Evolutionary conservation across 2,113 vertebrate genomes (phyloP).

Genomic region (Taxidea taxus): DNA sequence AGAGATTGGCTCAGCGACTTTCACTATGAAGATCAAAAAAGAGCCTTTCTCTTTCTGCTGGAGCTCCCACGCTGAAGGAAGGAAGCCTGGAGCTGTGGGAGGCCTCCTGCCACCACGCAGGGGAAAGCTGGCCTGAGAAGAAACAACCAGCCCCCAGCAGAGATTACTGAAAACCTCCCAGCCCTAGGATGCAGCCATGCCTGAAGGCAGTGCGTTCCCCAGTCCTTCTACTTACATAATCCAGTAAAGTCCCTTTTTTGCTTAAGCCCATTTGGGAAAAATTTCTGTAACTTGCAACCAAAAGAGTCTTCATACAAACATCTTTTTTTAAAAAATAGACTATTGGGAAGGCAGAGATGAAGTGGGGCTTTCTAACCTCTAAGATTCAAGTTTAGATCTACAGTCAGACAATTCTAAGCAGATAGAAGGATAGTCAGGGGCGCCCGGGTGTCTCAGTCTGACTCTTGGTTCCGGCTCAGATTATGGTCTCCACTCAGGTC

Average conservation of each 20-base stretch:
- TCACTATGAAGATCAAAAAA: neutral
- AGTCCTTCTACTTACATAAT: neutral
- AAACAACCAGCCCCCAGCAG: neutral
- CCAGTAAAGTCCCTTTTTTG: neutral
- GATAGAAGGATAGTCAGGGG: neutral
- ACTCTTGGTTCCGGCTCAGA: neutral
- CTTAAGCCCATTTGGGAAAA: neutral
- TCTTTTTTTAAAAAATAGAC: neutral
- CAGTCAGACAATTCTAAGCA: neutral
- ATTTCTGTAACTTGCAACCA: neutral
- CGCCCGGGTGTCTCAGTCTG: neutral
- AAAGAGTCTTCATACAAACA: neutral
- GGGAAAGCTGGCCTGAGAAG: neutral
- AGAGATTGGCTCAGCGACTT: neutral
- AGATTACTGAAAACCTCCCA: neutral
- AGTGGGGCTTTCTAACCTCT: neutral
- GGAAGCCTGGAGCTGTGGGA: neutral
- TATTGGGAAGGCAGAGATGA: neutral
- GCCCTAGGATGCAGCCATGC: neutral
- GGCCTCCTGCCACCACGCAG: accelerated
- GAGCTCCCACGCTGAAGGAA: neutral
- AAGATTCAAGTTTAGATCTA: slow-evolving; percentile 13
- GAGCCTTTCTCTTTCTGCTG: neutral
- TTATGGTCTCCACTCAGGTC: neutral
- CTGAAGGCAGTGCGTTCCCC: neutral